phyloP scores from a whole-genome alignment of 2,888 invertebrate species.

The Gnatocerus cornutus region DNA sequence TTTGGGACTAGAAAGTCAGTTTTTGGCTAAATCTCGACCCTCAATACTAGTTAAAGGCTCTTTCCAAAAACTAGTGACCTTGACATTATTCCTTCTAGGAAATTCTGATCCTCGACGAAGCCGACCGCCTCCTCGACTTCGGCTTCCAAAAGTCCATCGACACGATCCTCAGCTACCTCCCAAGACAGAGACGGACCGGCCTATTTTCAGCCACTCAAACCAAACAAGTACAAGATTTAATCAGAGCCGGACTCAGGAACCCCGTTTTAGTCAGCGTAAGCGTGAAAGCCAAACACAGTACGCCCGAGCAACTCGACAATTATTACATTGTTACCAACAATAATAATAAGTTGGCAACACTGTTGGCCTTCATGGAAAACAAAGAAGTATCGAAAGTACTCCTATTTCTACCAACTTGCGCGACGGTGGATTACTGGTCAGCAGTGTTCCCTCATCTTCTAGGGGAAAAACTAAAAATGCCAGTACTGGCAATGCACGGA shows the following conservation, averaged over 20 bases:
- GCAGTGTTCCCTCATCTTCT: constrained; percentile 77
- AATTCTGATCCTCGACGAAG: constrained; percentile 95
- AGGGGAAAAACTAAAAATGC: constrained; percentile 69
- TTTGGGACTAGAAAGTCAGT: too few relatives aligned
- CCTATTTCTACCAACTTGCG: constrained; percentile 96
- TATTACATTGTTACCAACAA: constrained; percentile 86
- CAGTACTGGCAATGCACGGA: constrained; percentile 90
- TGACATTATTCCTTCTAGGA: too few relatives aligned
- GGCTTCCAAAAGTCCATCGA: constrained; percentile 92
- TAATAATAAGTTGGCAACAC: constrained; percentile 84
- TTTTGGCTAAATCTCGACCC: too few relatives aligned
- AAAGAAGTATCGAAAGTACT: constrained; percentile 80
- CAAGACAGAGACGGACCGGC: constrained; percentile 94
- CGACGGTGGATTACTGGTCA: constrained; percentile 95
- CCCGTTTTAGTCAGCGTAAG: constrained; percentile 93
- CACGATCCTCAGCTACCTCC: constrained; percentile 91
- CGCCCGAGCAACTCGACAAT: constrained; percentile 82
- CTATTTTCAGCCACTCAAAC: constrained; percentile 99
- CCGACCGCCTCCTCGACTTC: constrained; percentile 93
- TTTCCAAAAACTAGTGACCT: too few relatives aligned
- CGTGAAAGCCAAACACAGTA: constrained; percentile 86
- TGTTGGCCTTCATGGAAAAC: constrained; percentile 85
- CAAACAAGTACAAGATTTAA: constrained; percentile 91
- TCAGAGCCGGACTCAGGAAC: constrained; percentile 94
- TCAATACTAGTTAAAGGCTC: too few relatives aligned